Conservation (phyloP, 2,888 invertebrate genomes). For the Drosophila stalkeri region DNA sequence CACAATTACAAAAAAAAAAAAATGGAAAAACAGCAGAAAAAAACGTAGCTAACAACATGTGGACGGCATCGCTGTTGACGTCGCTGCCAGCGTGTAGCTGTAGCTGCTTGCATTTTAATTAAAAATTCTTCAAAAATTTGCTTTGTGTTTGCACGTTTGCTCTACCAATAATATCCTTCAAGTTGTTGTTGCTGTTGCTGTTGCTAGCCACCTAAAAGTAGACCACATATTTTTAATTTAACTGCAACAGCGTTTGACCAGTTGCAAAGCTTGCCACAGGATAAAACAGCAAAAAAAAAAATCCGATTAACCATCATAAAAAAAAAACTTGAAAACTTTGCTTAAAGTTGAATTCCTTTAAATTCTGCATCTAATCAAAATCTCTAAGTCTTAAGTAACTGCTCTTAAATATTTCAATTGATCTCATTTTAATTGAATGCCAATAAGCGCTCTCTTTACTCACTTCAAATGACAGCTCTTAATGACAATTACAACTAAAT, state of each 20-base stretch:
- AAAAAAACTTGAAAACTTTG: slow-evolving; percentile 3
- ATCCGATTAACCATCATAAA: not conserved
- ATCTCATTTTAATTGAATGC: not conserved
- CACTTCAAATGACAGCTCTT: not conserved
- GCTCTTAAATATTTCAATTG: not conserved
- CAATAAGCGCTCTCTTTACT: not conserved
- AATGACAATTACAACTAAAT: not conserved
- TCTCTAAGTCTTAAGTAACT: not conserved
- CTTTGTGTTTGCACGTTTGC: slow-evolving; percentile 61
- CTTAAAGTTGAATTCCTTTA: not conserved
- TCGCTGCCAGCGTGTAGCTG: slow-evolving; percentile 31
- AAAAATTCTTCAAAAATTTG: slow-evolving; percentile 74
- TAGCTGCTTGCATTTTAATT: slow-evolving; percentile 71
- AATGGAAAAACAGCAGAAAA: not conserved
- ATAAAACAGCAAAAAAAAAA: slow-evolving; percentile 17
- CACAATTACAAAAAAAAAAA: slow-evolving; percentile 49
- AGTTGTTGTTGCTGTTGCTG: slow-evolving; percentile 35
- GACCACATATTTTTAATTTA: slow-evolving; percentile 78
- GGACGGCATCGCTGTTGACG: slow-evolving; percentile 29
- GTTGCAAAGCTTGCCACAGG: slow-evolving; percentile 19
- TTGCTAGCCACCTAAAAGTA: slow-evolving; percentile 72
- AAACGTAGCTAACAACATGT: slow-evolving; percentile 31
- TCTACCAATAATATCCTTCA: slow-evolving; percentile 70
- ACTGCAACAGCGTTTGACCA: slow-evolving; percentile 39
- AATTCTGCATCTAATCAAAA: not conserved